Base-by-base conservation (phyloP, 2,888 invertebrate genomes). In the Mythimna vitellina region DNA sequence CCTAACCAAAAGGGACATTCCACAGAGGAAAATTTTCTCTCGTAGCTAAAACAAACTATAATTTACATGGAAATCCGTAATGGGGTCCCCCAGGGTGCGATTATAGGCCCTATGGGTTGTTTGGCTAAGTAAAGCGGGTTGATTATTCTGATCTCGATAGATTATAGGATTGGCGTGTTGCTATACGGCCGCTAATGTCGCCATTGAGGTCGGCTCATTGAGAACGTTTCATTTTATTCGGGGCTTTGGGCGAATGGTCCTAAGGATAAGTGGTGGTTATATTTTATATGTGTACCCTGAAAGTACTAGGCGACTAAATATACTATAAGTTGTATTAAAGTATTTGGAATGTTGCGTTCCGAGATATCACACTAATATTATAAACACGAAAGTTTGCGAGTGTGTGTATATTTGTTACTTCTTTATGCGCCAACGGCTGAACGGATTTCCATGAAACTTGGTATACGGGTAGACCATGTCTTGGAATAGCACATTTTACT, bases 191-290 rank as follows among this genome's bases (percentile, higher is more conserved):
- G 67, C 82, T 86, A 88, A 88, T 84, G 73, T 73, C 62, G 66
- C 53, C 73, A 83, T 83, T 81, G 78, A 66, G 78, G 66, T 49
- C 60, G 81, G 81, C 76, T 83, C 74, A 64, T 81, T 81, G 72
- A 69, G 73, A 69, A 63, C 83, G 78, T 88, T 87, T 73, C 73
- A 61, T 85, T 88, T 88, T 89, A 88, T 88, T 83, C 71, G 69
- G 74, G 53, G 73, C 57, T 68, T 76, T 70, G 62, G 49, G 57
- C 69, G 71, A 80, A 84, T 79, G 71, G 82, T 75, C 62, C 58
- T 42, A 62, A 6, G 38, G 61, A 57, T 70, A 73, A 83, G 81
- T 80, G 76, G 74, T 66, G 54, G 58, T 80, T 72, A 73, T 78
- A 76, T 86, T 76, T 82, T 78, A 84, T 74, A 80, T 67, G 29